Percentiles rank a stretch among this genome's conserved stretches.
phyloP scores from a whole-genome alignment of 1,140 invertebrate species.

The Dermatophagoides farinae region DNA sequence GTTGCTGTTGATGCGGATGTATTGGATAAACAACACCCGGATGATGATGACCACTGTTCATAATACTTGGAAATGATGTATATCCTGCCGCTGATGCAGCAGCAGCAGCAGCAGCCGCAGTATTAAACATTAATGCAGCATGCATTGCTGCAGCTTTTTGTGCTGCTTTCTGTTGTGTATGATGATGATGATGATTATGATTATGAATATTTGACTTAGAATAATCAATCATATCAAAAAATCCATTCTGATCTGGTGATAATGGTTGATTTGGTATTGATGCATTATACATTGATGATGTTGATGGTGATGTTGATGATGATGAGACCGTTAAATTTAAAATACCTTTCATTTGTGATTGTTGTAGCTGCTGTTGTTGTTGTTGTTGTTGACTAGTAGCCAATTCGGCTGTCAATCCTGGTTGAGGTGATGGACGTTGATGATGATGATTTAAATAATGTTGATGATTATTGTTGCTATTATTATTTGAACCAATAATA shows the following conservation, averaged over 20 bases:
- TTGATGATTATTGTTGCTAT: background rate
- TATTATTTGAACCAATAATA: conserved; percentile 46
- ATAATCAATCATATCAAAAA: no score
- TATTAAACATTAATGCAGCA: no score
- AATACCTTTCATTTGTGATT: background rate
- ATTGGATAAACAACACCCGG: background rate
- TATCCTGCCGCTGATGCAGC: no score
- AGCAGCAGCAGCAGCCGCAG: no score
- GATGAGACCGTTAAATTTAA: background rate
- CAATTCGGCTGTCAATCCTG: background rate
- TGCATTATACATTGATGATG: background rate
- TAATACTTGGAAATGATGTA: no score
- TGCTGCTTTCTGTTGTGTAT: no score
- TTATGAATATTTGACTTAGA: background rate
- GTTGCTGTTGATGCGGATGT: background rate
- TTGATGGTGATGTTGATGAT: background rate
- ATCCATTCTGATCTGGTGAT: background rate
- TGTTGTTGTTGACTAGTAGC: conserved; percentile 1
- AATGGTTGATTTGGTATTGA: background rate
- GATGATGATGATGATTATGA: background rate
- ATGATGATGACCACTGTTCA: background rate
- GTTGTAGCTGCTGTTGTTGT: background rate
- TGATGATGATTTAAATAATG: conserved; percentile 21
- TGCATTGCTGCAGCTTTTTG: no score
- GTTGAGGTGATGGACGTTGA: conserved; percentile 3